Conservation (phyloP, 2,113 vertebrate genomes). For the Xenopus laevis region DNA sequence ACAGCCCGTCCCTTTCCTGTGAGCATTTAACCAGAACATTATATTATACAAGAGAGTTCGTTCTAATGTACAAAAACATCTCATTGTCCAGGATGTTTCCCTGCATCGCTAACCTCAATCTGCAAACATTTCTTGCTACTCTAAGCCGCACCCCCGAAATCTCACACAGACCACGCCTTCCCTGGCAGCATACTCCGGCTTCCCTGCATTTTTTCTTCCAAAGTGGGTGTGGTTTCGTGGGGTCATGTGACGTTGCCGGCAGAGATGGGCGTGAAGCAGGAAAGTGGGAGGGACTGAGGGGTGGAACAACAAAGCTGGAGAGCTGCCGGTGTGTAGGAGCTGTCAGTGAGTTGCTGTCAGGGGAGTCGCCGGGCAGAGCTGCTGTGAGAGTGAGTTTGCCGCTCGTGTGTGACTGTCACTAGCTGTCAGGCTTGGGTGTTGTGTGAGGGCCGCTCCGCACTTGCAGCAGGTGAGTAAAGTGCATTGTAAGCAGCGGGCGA, state of each 20-base stretch:
- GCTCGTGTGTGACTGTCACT: no score
- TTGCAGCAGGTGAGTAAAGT: conserved; percentile 35
- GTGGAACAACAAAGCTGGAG: conserved; percentile 24
- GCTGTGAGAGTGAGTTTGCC: no score
- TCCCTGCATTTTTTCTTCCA: neutral
- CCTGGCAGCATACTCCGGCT: conserved; percentile 19
- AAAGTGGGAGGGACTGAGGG: conserved; percentile 14
- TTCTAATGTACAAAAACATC: no score
- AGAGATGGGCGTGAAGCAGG: conserved; percentile 1
- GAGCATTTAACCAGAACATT: no score
- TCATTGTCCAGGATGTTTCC: no score
- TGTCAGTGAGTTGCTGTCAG: conserved; percentile 20
- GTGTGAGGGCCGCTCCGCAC: neutral
- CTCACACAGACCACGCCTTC: conserved; percentile 4
- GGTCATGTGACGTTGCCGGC: conserved; percentile 1
- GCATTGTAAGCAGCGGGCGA: neutral
- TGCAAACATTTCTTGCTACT: neutral
- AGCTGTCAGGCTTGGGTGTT: no score
- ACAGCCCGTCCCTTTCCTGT: no score
- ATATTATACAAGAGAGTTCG: no score
- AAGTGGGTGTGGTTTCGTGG: neutral
- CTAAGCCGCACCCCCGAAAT: neutral
- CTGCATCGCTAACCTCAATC: no score
- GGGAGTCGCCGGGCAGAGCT: neutral
- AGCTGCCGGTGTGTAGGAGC: conserved; percentile 22